Evolutionary conservation across 2,888 invertebrate species (phyloP), one percentile per base, ranked within the genome.

Genomic region (Tolmerus cingulatus): DNA sequence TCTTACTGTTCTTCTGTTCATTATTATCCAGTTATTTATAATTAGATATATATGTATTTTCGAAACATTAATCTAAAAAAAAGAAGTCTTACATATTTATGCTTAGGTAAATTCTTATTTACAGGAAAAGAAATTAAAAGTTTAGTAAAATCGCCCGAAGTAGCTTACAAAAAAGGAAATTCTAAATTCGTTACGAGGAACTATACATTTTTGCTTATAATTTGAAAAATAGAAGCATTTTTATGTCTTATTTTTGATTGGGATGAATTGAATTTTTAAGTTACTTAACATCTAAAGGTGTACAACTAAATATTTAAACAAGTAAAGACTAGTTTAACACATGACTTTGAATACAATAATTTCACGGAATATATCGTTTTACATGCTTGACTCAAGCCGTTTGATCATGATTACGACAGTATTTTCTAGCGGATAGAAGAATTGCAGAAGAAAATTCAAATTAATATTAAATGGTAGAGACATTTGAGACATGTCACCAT

Each of bases 151-250:
- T 12, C 19, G 40, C 46, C 12, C 16, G n/a, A 12, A 46, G 16
- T 66, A 84, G 14, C 23, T 40, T 19, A 40, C 3, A 46, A 40
- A 85, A 12, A 66, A 66, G 46, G 19, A 74, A 85, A 74, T 14
- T 43, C 43, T 85, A 85, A 85, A 85, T 85, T 85, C 85, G 43
- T 85, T 85, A 85, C 27, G 30, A 85, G 85, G 85, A 85, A 85
- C 85, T 85, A 85, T 85, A 85, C 74, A 74, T 46, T 74, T 79
- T 74, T 85, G 37, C 43, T 84, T 66, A 37, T 84, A 66, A 57
- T 84, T 27, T 66, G 66, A 66, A 66, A 66, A 84, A 27, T 66
- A 66, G 37, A 34, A 84, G 30, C 40, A 66, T 57, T 84, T 84
- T 57, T 82, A 16, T 55, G 16, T 37, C 37, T 66, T 30, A 19